Conservation (phyloP, 2,113 vertebrate genomes). For the Gymnarchus niloticus region DNA sequence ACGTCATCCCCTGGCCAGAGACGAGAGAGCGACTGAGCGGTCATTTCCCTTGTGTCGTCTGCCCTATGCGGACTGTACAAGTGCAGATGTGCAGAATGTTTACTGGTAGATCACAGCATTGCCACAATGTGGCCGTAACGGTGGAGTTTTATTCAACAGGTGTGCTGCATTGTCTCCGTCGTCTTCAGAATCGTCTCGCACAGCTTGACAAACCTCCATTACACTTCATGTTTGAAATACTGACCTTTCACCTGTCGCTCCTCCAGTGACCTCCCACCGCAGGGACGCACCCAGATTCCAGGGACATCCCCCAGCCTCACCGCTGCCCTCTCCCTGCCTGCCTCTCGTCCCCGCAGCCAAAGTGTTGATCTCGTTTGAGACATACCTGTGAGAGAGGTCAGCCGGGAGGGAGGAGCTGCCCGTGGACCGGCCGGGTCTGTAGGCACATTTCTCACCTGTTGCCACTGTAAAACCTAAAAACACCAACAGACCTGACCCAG, state of each 20-base stretch:
- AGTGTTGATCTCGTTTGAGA: slow-evolving; percentile 51
- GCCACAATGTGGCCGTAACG: background rate
- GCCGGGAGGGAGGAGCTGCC: slow-evolving; percentile 19
- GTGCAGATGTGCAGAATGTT: too few relatives aligned
- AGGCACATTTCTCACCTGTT: background rate
- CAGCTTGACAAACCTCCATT: background rate
- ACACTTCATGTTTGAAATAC: background rate
- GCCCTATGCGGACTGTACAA: too few relatives aligned
- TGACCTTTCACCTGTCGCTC: background rate
- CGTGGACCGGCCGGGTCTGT: too few relatives aligned
- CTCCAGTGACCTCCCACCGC: background rate
- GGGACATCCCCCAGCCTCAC: background rate
- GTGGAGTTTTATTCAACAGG: background rate
- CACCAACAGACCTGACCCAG: background rate
- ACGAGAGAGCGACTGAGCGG: too few relatives aligned
- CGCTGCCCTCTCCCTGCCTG: background rate
- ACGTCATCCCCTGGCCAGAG: too few relatives aligned
- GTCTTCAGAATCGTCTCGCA: background rate
- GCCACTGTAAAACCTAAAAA: background rate
- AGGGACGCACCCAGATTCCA: background rate
- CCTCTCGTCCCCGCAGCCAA: slow-evolving; percentile 45
- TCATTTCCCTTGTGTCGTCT: too few relatives aligned
- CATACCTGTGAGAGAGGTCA: slow-evolving; percentile 49
- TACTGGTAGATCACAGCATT: too few relatives aligned
- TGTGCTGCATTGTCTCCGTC: background rate